These are phyloP conservation scores for Vidua chalybeata DNA, from an alignment of 2,113 vertebrate species.

Conservation along the genomic window DNA sequence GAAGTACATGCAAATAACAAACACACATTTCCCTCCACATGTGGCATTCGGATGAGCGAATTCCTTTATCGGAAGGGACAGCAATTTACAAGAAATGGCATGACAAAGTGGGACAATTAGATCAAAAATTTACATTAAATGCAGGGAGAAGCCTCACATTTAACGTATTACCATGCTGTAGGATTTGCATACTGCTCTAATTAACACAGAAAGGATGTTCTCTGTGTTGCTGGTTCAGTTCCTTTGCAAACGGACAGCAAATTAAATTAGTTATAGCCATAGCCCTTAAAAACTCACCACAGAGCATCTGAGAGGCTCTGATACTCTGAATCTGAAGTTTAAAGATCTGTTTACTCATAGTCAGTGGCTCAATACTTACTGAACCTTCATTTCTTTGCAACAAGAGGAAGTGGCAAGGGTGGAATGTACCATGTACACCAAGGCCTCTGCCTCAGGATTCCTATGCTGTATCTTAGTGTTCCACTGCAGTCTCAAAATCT, in stretches of 20 bases:
- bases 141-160: background rate
- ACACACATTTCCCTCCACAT: background rate
- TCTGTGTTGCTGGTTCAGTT: background rate
- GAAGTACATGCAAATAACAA: background rate
- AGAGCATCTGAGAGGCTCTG: background rate
- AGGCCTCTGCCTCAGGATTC: background rate
- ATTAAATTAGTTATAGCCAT: background rate
- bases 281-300: background rate
- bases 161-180: background rate
- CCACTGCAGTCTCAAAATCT: background rate
- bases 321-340: background rate
- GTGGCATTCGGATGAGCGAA: background rate
- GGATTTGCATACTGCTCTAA: background rate
- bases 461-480: background rate
- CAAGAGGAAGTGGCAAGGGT: background rate
- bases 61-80: background rate
- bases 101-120: conserved; percentile 8
- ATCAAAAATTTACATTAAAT: background rate
- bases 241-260: background rate
- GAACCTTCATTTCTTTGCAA: background rate
- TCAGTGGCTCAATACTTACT: background rate
- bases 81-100: background rate
- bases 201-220: background rate
- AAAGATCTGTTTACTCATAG: background rate
- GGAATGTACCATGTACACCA: accelerated